phyloP scores from a whole-genome alignment of 2,113 vertebrate genomes.

The Salvelinus sp. region DNA sequence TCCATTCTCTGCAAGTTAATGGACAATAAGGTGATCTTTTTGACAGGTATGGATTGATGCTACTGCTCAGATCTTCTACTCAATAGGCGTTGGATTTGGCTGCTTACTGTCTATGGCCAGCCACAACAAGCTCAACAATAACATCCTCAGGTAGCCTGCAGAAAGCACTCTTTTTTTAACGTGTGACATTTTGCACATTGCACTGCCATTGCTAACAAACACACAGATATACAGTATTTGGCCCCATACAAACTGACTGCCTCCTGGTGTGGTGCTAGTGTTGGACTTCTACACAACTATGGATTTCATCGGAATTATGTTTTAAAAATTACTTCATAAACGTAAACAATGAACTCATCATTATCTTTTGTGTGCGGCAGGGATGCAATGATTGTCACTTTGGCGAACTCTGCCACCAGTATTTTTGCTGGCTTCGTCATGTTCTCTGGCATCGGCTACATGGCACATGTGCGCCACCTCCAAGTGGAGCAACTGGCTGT shows the following conservation, averaged over 20 bases:
- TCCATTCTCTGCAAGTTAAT: too few species aligned
- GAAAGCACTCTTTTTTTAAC: background rate
- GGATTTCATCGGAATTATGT: too few species aligned
- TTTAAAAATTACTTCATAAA: too few species aligned
- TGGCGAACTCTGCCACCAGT: constrained; percentile 49
- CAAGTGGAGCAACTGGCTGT: constrained; percentile 39
- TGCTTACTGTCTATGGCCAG: constrained; percentile 43
- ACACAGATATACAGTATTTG: too few species aligned
- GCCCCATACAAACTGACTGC: background rate
- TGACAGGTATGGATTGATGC: constrained; percentile 51
- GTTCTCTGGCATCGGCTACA: constrained; percentile 49
- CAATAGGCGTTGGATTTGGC: constrained; percentile 45
- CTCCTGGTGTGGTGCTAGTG: too few species aligned
- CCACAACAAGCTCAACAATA: constrained; percentile 47
- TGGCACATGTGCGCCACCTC: constrained; percentile 34
- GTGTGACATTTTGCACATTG: background rate
- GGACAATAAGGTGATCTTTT: background rate
- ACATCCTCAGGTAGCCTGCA: constrained; percentile 32
- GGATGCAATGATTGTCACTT: constrained; percentile 40
- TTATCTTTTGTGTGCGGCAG: constrained; percentile 14
- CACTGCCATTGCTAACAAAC: too few species aligned
- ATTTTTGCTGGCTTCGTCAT: constrained; percentile 50
- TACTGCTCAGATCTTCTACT: constrained; percentile 47
- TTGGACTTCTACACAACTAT: too few species aligned
- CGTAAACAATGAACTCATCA: background rate